These are phyloP conservation scores for Apotomis turbidana DNA, from an alignment of 2,888 invertebrate genomes.

Conservation along the genomic window DNA sequence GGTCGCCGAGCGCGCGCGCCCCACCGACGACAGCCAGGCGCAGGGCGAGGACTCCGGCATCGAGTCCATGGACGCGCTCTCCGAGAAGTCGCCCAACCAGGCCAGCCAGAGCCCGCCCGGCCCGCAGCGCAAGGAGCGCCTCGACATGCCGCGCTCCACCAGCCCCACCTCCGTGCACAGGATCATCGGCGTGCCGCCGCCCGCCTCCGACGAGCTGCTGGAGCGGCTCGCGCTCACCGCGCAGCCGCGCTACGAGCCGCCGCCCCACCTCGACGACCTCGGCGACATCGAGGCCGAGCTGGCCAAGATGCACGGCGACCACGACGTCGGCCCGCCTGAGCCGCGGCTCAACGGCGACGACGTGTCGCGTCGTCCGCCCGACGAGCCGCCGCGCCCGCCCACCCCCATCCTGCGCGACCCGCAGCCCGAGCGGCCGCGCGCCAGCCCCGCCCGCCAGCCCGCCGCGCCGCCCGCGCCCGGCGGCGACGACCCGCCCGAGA, in stretches of 20 bases:
- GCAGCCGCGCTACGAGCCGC: constrained; percentile 67
- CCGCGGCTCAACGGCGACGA: constrained; percentile 68
- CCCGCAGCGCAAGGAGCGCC: constrained; percentile 71
- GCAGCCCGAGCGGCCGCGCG: constrained; percentile 43
- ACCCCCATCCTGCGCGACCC: constrained; percentile 59
- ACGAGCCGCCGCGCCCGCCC: constrained; percentile 58
- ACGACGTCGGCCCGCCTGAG: constrained; percentile 64
- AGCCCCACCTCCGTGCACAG: constrained; percentile 76
- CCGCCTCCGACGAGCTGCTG: constrained; percentile 65
- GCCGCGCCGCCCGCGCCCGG: constrained; percentile 33
- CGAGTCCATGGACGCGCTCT: constrained; percentile 96
- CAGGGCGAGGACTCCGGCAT: constrained; percentile 96
- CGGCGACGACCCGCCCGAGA: constrained; percentile 47
- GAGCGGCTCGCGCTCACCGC: constrained; percentile 61
- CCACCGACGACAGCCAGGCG: constrained; percentile 70
- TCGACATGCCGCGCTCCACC: constrained; percentile 75
- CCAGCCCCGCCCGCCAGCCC: neutral
- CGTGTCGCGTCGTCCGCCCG: constrained; percentile 54
- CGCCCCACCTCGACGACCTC: constrained; percentile 80
- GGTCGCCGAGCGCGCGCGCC: constrained; percentile 75
- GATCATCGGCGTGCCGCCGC: constrained; percentile 72
- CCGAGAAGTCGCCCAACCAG: constrained; percentile 95
- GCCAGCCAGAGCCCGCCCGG: constrained; percentile 89
- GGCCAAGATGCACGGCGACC: constrained; percentile 86
- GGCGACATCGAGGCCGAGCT: constrained; percentile 88